Evolutionary conservation across 2,888 invertebrate species (phyloP).

Genomic region (Aleiodes alternator): DNA sequence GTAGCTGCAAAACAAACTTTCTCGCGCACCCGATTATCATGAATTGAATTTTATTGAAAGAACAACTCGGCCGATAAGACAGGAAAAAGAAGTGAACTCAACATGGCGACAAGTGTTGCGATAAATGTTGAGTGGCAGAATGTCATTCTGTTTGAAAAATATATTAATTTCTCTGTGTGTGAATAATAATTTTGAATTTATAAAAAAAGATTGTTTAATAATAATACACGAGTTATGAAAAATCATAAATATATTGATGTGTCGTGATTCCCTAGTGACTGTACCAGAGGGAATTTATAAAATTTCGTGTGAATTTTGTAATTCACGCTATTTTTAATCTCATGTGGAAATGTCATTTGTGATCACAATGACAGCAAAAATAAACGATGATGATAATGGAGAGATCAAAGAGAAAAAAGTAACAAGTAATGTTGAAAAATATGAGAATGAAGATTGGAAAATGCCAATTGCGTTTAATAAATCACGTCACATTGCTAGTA

Average conservation of each 20-base stretch:
- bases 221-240: not conserved
- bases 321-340: not conserved
- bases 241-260: not conserved
- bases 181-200: not conserved
- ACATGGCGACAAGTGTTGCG: slow-evolving; percentile 35
- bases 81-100: slow-evolving; percentile 1
- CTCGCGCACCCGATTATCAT: too few species aligned
- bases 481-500: slow-evolving; percentile 84
- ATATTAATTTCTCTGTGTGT: not conserved
- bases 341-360: slow-evolving; percentile 21
- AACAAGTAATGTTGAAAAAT: slow-evolving; percentile 33
- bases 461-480: slow-evolving; percentile 85
- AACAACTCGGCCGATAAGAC: slow-evolving; percentile 14
- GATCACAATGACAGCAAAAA: slow-evolving; percentile 22
- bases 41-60: too few species aligned
- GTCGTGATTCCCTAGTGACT: slow-evolving; percentile 18
- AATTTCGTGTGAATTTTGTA: not conserved
- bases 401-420: slow-evolving; percentile 14
- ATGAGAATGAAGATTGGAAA: slow-evolving; percentile 79
- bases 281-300: not conserved
- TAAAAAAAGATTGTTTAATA: not conserved
- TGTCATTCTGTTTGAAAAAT: slow-evolving; percentile 8
- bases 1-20: too few species aligned
- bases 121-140: slow-evolving; percentile 18
- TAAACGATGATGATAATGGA: slow-evolving; percentile 13